phyloP scores from a whole-genome alignment of 2,888 invertebrate genomes.

The Ectropis crepuscularia region DNA sequence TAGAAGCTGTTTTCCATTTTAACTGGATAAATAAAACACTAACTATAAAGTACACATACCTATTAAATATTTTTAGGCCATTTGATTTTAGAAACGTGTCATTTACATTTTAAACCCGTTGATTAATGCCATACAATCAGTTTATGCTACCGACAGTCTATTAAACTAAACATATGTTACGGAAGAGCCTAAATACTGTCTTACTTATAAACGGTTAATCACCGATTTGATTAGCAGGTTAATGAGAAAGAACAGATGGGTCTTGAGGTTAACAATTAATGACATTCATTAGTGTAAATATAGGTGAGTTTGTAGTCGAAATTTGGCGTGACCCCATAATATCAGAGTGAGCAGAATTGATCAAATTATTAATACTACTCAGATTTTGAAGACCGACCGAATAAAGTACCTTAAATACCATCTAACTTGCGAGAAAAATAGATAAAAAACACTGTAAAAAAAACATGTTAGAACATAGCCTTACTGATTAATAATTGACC shows the following conservation, averaged over 20 bases:
- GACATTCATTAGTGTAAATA: neutral
- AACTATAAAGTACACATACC: neutral
- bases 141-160: constrained; percentile 27
- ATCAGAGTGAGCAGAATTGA: no score
- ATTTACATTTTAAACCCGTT: constrained; percentile 18
- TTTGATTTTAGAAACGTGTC: constrained; percentile 8
- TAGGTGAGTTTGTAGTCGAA: neutral
- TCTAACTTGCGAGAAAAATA: no score
- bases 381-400: no score
- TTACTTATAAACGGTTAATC: constrained; percentile 29
- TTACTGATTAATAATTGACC: no score
- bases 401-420: no score
- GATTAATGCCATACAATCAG: constrained; percentile 35
- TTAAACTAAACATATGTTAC: constrained; percentile 30
- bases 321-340: no score
- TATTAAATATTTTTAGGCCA: constrained; percentile 14
- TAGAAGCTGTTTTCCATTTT: no score
- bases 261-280: constrained; percentile 4
- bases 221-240: constrained; percentile 26
- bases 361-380: no score
- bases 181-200: constrained; percentile 25
- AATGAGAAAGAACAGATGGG: constrained; percentile 22
- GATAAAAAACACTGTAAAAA: no score
- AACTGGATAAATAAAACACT: no score
- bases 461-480: no score